Percentiles rank a stretch among this genome's conserved stretches.
Evolutionary conservation across 2,888 invertebrate species (phyloP).

Genomic region (Aleiodes alternator): DNA sequence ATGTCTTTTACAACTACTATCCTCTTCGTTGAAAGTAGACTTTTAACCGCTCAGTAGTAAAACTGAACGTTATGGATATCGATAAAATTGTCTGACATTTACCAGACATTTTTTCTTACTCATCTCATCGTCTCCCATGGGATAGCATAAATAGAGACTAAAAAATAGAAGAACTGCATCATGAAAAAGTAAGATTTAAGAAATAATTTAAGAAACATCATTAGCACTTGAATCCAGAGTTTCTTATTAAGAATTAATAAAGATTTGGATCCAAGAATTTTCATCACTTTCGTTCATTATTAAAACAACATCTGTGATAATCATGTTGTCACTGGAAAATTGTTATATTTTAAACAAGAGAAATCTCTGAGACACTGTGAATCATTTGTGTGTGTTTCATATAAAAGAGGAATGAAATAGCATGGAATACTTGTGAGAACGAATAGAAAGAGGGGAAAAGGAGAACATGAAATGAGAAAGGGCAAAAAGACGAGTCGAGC

Average conservation of each 20-base stretch:
- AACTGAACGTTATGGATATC: constrained; percentile 2
- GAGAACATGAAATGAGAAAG: background rate
- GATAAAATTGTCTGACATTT: constrained; percentile 21
- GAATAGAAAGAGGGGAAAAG: constrained; percentile 1
- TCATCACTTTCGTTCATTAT: no score
- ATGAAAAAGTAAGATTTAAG: background rate
- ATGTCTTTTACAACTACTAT: no score
- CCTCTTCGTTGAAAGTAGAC: no score
- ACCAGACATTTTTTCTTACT: background rate
- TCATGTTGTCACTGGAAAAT: no score
- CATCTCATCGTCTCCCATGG: background rate
- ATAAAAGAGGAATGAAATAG: background rate
- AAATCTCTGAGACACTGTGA: constrained; percentile 7
- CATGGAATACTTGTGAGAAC: background rate
- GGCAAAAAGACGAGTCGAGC: constrained; percentile 10
- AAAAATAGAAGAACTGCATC: background rate
- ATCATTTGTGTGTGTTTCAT: constrained; percentile 35
- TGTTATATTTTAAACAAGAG: background rate
- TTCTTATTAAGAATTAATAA: no score
- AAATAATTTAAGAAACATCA: no score
- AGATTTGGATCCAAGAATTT: no score
- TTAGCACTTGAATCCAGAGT: no score
- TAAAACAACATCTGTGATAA: no score
- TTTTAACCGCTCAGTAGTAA: background rate
- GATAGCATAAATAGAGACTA: background rate